A percentile compares a stretch with the other conserved stretches of the same genome.
Evolutionary conservation across 1,140 invertebrate species (phyloP).

Genomic region (Plectus sambesii): DNA sequence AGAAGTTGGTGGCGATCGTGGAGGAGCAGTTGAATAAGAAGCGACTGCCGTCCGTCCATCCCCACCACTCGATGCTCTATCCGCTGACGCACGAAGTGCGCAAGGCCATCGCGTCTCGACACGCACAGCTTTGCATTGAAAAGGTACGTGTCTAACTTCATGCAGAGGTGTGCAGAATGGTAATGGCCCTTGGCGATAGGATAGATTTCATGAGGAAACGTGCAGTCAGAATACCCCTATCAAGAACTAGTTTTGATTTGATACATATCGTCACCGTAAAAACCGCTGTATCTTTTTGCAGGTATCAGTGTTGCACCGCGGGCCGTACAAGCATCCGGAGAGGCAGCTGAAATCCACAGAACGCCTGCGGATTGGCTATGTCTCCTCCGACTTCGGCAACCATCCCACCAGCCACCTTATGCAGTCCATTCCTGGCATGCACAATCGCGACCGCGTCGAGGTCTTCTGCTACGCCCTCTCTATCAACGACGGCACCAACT

Average conservation of each 20-base stretch:
- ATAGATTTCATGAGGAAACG: neutral
- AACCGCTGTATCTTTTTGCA: constrained; percentile 16
- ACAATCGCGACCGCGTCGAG: constrained; percentile 71
- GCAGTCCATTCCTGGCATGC: constrained; percentile 97
- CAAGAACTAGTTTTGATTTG: neutral
- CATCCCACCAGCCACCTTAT: constrained; percentile 98
- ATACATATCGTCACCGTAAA: neutral
- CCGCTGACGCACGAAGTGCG: constrained; percentile 83
- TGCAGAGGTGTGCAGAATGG: neutral
- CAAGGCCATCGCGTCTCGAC: constrained; percentile 83
- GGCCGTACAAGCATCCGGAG: constrained; percentile 35
- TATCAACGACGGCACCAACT: constrained; percentile 90
- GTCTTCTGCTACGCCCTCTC: constrained; percentile 94
- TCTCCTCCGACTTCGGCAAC: constrained; percentile 98
- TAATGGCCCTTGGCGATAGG: neutral
- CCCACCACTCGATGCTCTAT: constrained; percentile 99
- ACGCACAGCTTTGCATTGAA: constrained; percentile 91
- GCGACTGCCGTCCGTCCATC: constrained; percentile 89
- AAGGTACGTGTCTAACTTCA: constrained; percentile 55
- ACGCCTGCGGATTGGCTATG: constrained; percentile 70
- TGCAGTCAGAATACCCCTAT: neutral
- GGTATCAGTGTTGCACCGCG: constrained; percentile 33
- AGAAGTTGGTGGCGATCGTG: constrained; percentile 83
- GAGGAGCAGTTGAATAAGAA: constrained; percentile 90
- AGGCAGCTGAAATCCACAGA: constrained; percentile 18